Percentiles rank a stretch among this genome's conserved stretches.
These are phyloP conservation scores for Sanderia malayensis DNA, from an alignment of 30 jellyfish, hydroid and myxozoan genomes.

Conservation along the genomic window DNA sequence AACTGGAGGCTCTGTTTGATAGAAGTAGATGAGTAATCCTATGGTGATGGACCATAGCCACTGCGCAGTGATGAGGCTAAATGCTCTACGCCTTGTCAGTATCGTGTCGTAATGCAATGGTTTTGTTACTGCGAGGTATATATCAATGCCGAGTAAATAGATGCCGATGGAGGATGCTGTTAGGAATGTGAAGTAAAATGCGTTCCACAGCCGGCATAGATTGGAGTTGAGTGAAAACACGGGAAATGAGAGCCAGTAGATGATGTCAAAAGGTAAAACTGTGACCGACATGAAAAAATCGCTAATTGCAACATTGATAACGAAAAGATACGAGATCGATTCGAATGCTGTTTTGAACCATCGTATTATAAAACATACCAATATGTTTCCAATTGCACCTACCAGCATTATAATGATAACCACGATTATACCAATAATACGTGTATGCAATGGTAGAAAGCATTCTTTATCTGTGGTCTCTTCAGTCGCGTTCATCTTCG, in stretches of 20 bases:
- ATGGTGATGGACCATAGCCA: conserved; percentile 51
- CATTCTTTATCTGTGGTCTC: conserved; percentile 3
- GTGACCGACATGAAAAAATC: conserved; percentile 42
- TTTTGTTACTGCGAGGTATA: conserved; percentile 31
- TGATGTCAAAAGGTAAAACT: conserved; percentile 55
- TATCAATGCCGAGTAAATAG: conserved; percentile 31
- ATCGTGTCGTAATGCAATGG: conserved; percentile 32
- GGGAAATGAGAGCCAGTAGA: conserved; percentile 58
- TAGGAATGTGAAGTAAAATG: conserved; percentile 47
- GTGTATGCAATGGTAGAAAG: conserved; percentile 15
- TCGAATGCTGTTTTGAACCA: conserved; percentile 19
- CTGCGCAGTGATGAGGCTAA: not conserved
- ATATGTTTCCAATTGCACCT: conserved; percentile 53
- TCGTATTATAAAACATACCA: conserved; percentile 16
- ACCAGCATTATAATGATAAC: conserved; percentile 17
- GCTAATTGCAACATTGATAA: conserved; percentile 54
- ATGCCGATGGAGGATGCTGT: conserved; percentile 50
- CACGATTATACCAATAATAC: conserved; percentile 31
- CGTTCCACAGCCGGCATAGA: conserved; percentile 56
- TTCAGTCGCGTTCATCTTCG: conserved; percentile 5
- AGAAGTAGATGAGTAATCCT: conserved; percentile 31
- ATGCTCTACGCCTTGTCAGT: conserved; percentile 23
- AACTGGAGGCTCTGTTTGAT: conserved; percentile 58
- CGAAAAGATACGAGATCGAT: conserved; percentile 26
- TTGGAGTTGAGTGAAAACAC: conserved; percentile 45